phyloP scores from a whole-genome alignment of 1,140 invertebrate genomes.

The Procambarus clarkii region DNA sequence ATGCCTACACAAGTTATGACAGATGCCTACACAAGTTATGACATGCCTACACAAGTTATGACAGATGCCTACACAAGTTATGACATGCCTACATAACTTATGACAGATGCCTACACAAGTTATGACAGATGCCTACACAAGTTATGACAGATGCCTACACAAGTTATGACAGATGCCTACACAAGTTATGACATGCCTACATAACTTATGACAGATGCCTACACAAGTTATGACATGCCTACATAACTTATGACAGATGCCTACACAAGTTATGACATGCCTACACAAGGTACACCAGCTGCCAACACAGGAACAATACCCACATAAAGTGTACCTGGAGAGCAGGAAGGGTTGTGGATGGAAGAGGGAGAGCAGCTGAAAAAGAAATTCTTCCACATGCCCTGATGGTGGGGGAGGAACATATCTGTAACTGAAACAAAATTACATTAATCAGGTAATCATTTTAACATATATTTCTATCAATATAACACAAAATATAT shows the following conservation, averaged over 20 bases:
- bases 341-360: constrained; percentile 58
- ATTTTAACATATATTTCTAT: no score
- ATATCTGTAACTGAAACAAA: constrained; percentile 37
- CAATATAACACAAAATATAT: no score
- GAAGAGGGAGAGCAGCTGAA: constrained; percentile 42
- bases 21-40: no score
- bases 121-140: neutral
- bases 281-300: neutral
- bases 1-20: neutral
- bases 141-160: neutral
- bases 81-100: no score
- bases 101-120: no score
- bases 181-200: no score
- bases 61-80: neutral
- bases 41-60: no score
- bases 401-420: constrained; percentile 48
- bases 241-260: neutral
- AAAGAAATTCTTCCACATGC: constrained; percentile 45
- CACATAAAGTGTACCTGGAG: constrained; percentile 35
- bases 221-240: neutral
- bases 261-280: neutral
- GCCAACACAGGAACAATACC: neutral
- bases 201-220: neutral
- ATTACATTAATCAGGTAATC: neutral
- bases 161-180: no score